Percentiles rank a stretch among this genome's conserved stretches.
Conservation (phyloP, 1,140 invertebrate species). For the Drosophila equinoxialis region DNA sequence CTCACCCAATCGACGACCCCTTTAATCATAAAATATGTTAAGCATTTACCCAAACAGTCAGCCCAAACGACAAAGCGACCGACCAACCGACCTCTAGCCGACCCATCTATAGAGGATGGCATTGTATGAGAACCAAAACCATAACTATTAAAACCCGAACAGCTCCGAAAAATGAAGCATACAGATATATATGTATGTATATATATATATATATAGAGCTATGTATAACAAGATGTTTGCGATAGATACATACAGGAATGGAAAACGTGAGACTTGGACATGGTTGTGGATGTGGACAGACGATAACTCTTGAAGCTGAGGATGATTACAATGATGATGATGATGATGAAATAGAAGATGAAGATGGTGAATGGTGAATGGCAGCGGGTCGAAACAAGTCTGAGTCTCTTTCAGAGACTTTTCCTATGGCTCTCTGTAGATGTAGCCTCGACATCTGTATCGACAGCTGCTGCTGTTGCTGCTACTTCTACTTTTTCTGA, state of each 20-base stretch:
- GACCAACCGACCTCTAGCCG: too few relatives aligned
- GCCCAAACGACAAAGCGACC: not conserved
- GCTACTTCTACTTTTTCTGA: constrained; percentile 43
- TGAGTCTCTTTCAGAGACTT: constrained; percentile 17
- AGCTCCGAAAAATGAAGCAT: constrained; percentile 26
- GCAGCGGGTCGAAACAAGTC: constrained; percentile 44
- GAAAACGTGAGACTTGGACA: constrained; percentile 31
- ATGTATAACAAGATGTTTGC: constrained; percentile 20
- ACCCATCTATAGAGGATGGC: too few relatives aligned
- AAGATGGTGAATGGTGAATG: constrained; percentile 31
- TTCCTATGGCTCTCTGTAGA: constrained; percentile 20
- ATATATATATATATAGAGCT: constrained; percentile 27
- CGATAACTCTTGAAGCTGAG: constrained; percentile 12
- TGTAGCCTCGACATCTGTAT: constrained; percentile 39
- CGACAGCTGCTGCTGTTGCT: constrained; percentile 30
- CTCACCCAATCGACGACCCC: constrained; percentile 37
- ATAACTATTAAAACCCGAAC: constrained; percentile 19
- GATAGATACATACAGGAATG: constrained; percentile 39
- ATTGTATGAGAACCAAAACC: too few relatives aligned
- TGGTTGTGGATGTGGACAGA: not conserved
- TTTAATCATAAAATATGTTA: constrained; percentile 39
- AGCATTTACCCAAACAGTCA: constrained; percentile 25
- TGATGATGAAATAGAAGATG: constrained; percentile 17
- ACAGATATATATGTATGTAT: constrained; percentile 15
- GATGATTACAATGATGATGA: constrained; percentile 4